Percentiles rank a stretch among this genome's conserved stretches.
These are phyloP conservation scores for Lasius platythorax DNA, from an alignment of 2,888 invertebrate genomes.

Conservation along the genomic window DNA sequence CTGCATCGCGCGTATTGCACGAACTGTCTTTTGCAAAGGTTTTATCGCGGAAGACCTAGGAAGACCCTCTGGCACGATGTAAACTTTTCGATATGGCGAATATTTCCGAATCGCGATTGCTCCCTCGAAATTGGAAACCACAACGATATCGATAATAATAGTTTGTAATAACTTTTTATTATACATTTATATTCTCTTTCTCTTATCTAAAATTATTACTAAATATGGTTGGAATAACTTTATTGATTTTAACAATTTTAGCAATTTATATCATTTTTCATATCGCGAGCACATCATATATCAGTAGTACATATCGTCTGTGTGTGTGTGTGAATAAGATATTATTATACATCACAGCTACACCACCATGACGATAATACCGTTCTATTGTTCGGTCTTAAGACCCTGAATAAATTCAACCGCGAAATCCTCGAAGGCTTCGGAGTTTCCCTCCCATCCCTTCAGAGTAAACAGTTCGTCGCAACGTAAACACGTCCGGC, in stretches of 20 bases:
- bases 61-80: constrained; percentile 40
- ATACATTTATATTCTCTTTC: not conserved
- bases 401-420: constrained; percentile 11
- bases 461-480: constrained; percentile 28
- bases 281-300: not conserved
- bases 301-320: not conserved
- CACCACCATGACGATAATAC: not conserved
- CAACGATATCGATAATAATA: not conserved
- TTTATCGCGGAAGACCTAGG: constrained; percentile 69
- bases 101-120: not conserved
- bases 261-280: not conserved
- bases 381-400: not conserved
- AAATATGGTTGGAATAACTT: not conserved
- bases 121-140: not conserved
- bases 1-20: constrained; percentile 63
- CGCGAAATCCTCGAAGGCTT: not conserved
- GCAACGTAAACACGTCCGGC: constrained; percentile 62
- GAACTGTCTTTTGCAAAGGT: constrained; percentile 76
- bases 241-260: not conserved
- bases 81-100: not conserved
- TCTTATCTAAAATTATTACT: not conserved
- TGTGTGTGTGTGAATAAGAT: not conserved
- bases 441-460: not conserved
- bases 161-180: not conserved
- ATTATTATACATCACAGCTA: not conserved